phyloP scores from a whole-genome alignment of 2,113 vertebrate species.

The Ibidorhyncha struthersii region DNA sequence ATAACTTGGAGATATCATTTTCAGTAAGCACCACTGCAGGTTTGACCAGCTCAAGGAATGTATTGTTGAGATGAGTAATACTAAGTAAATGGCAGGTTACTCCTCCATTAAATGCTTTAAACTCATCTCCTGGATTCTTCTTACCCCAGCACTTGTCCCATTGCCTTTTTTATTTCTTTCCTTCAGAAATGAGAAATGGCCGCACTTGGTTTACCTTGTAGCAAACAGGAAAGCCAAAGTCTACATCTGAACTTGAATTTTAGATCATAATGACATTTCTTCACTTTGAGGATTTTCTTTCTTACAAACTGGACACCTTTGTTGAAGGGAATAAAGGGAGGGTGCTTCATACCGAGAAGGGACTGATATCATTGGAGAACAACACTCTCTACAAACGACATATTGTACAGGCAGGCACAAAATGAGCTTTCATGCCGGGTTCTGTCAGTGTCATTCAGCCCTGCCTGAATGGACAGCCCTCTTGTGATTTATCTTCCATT shows the following conservation, averaged over 20 bases:
- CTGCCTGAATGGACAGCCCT: conserved; percentile 74
- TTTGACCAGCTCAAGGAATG: not conserved
- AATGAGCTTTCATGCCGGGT: conserved; percentile 74
- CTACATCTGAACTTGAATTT: conserved; percentile 65
- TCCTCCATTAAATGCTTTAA: not conserved
- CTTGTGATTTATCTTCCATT: conserved; percentile 81
- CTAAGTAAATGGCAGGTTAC: not conserved
- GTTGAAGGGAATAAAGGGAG: conserved; percentile 68
- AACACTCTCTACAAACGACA: conserved; percentile 64
- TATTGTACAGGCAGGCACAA: conserved; percentile 74
- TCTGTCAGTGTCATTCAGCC: conserved; percentile 76
- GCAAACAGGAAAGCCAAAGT: conserved; percentile 41
- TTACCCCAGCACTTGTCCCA: not conserved
- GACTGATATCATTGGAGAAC: conserved; percentile 71
- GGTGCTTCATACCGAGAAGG: conserved; percentile 62
- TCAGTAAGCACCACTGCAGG: not conserved
- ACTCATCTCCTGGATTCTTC: not conserved
- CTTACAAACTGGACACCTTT: conserved; percentile 58
- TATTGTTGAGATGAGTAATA: not conserved
- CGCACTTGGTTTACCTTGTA: conserved; percentile 8
- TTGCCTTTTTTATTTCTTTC: not conserved
- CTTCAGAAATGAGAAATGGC: not conserved
- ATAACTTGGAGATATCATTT: not conserved
- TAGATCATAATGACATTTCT: conserved; percentile 58
- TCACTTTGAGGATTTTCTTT: conserved; percentile 58